Percentiles rank a stretch among this genome's conserved stretches.
Evolutionary conservation across 1,140 invertebrate genomes (phyloP).

Genomic region (Heliconius hewitsoni): DNA sequence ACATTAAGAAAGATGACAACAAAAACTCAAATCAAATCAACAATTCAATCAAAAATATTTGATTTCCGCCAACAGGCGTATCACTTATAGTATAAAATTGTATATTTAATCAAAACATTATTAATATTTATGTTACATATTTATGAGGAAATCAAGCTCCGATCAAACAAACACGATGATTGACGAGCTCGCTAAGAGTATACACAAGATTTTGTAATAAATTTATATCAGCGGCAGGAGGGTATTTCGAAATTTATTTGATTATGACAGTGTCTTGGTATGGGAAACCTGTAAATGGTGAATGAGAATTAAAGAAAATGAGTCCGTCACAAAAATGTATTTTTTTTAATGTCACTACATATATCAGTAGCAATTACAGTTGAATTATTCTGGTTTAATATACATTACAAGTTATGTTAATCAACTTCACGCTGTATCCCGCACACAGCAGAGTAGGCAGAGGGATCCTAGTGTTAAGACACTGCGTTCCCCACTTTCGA

Average conservation of each 20-base stretch:
- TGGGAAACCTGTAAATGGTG: too few species aligned
- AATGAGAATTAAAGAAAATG: too few species aligned
- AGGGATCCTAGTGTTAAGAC: too few species aligned
- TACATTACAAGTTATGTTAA: too few species aligned
- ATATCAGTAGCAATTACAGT: too few species aligned
- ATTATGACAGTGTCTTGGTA: not conserved
- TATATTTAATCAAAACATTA: not conserved
- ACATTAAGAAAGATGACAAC: not conserved
- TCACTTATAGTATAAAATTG: not conserved
- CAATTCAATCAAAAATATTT: not conserved
- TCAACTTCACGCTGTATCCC: too few species aligned
- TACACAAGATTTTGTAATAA: conserved; percentile 10
- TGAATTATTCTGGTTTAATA: too few species aligned
- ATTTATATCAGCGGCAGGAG: not conserved
- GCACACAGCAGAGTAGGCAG: too few species aligned
- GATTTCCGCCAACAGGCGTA: not conserved
- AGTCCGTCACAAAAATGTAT: too few species aligned
- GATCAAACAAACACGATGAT: conserved; percentile 27
- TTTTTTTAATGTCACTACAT: too few species aligned
- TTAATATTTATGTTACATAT: conserved; percentile 11
- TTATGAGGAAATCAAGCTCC: conserved; percentile 15
- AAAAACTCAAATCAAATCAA: not conserved
- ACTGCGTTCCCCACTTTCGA: too few species aligned
- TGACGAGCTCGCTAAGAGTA: conserved; percentile 20
- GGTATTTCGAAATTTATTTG: not conserved